phyloP scores from a whole-genome alignment of 1,140 invertebrate species.

The Gonioctena quinquepunctata region DNA sequence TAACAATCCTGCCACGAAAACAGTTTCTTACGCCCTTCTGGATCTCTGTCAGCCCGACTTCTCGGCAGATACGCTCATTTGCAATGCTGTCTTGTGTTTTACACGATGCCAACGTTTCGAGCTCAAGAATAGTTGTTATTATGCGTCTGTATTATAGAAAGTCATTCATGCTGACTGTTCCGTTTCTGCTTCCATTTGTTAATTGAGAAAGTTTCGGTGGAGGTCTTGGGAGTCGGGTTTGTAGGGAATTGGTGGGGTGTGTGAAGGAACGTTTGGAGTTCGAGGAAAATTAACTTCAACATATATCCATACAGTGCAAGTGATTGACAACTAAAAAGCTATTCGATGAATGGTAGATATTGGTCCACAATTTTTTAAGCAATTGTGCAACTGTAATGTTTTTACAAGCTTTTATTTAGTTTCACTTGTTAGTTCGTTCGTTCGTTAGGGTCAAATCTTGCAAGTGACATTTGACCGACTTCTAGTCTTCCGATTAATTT shows the following conservation, averaged over 20 bases:
- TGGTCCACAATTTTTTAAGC: too few relatives aligned
- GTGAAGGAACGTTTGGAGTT: neutral
- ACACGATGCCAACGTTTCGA: conserved; percentile 17
- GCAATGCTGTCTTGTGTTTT: conserved; percentile 25
- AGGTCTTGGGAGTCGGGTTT: neutral
- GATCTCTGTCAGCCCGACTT: conserved; percentile 13
- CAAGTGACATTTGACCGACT: too few relatives aligned
- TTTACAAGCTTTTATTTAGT: too few relatives aligned
- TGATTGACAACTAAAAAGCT: too few relatives aligned
- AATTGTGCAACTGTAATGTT: too few relatives aligned
- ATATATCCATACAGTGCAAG: too few relatives aligned
- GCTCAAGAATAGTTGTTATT: conserved; percentile 1
- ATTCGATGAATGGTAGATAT: too few relatives aligned
- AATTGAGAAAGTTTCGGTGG: neutral
- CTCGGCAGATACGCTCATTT: conserved; percentile 26
- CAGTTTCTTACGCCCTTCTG: conserved; percentile 1
- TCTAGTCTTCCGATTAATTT: too few relatives aligned
- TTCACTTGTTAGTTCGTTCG: too few relatives aligned
- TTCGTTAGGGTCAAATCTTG: too few relatives aligned
- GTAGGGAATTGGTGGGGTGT: neutral
- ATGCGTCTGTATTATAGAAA: conserved; percentile 19
- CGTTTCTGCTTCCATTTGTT: neutral
- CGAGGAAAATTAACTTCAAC: too few relatives aligned
- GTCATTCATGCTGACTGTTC: conserved; percentile 10
- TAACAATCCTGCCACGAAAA: conserved; percentile 7